phyloP scores from a whole-genome alignment of 2,888 invertebrate genomes.

The Nomada fucata region DNA sequence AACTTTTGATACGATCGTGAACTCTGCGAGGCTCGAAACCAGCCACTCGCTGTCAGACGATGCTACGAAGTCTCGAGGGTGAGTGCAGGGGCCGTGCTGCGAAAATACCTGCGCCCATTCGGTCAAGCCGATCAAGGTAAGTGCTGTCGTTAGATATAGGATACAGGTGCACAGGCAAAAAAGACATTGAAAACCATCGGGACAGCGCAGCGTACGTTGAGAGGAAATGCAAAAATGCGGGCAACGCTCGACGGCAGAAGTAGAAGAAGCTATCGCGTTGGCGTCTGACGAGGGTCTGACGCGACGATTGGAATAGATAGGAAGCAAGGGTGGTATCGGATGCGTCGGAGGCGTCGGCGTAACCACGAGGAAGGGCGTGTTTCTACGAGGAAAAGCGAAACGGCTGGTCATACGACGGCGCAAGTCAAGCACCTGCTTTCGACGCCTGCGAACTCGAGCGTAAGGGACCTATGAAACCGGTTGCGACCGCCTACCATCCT shows the following conservation, averaged over 20 bases:
- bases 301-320: conserved; percentile 1
- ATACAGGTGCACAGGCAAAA: too few relatives aligned
- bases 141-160: too few relatives aligned
- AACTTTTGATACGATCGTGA: too few relatives aligned
- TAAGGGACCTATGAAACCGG: conserved; percentile 64
- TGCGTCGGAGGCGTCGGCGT: conserved; percentile 56
- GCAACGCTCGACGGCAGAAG: neutral
- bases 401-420: conserved; percentile 69
- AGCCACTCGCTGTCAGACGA: too few relatives aligned
- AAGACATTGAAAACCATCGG: too few relatives aligned
- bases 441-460: conserved; percentile 78
- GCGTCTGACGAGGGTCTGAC: conserved; percentile 47
- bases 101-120: too few relatives aligned
- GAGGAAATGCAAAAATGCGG: too few relatives aligned
- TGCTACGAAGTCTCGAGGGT: too few relatives aligned
- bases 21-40: too few relatives aligned
- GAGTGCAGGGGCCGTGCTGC: too few relatives aligned
- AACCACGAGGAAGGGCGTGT: conserved; percentile 61
- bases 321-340: conserved; percentile 34
- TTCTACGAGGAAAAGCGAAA: conserved; percentile 59
- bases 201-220: too few relatives aligned
- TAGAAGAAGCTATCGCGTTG: conserved; percentile 8
- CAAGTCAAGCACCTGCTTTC: conserved; percentile 73
- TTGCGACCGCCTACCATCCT: conserved; percentile 81
- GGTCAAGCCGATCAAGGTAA: too few relatives aligned